Percentiles rank a stretch among this genome's conserved stretches.
Conservation (phyloP, 2,888 invertebrate genomes). For the Pedicia rivosa region DNA sequence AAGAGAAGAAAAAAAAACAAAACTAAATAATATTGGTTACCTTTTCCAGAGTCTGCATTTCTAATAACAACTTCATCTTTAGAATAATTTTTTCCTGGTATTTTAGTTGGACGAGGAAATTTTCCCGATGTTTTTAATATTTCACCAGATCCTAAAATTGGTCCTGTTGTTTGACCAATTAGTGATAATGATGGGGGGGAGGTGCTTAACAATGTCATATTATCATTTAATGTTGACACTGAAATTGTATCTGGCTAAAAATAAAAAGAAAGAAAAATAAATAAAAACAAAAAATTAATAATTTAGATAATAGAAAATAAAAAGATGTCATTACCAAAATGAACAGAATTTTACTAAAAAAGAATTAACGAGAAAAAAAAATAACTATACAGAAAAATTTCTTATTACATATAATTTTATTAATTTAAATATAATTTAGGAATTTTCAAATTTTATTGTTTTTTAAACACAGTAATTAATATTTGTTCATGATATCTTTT, state of each 20-base stretch:
- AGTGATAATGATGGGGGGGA: constrained; percentile 39
- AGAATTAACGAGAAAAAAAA: too few species aligned
- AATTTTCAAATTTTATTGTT: too few species aligned
- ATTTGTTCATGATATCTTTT: too few species aligned
- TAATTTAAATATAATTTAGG: too few species aligned
- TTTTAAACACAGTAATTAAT: too few species aligned
- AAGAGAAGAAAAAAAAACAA: too few species aligned
- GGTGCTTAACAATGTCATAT: constrained; percentile 33
- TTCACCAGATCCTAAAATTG: constrained; percentile 63
- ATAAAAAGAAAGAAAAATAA: constrained; percentile 5
- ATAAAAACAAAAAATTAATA: too few species aligned
- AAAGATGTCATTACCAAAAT: too few species aligned
- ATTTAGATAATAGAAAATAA: too few species aligned
- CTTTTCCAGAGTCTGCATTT: constrained; percentile 93
- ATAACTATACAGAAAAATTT: too few species aligned
- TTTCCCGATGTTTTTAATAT: constrained; percentile 77
- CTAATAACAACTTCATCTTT: constrained; percentile 91
- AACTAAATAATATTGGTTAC: constrained; percentile 36
- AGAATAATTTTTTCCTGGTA: constrained; percentile 84
- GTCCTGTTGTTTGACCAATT: constrained; percentile 34
- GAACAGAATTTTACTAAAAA: too few species aligned
- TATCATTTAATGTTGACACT: constrained; percentile 15
- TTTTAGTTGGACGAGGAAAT: constrained; percentile 74
- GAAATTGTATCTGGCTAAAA: constrained; percentile 15
- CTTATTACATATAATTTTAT: too few species aligned